Percentiles rank a stretch among this genome's conserved stretches.
These are phyloP conservation scores for Didymodactylos carnosus DNA, from an alignment of 2,888 invertebrate genomes.

Conservation along the genomic window DNA sequence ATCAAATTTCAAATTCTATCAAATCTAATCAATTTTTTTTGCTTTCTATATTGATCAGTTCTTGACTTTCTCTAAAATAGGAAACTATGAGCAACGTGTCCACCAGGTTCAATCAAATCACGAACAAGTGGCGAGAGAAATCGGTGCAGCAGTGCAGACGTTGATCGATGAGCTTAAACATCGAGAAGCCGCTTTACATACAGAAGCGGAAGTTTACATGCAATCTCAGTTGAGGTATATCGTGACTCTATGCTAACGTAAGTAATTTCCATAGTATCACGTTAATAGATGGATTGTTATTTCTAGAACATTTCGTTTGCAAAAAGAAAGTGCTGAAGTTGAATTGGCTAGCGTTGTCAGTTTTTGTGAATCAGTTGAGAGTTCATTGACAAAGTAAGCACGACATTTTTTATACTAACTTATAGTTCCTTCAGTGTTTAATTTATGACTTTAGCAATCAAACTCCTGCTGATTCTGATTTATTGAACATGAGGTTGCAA, in stretches of 20 bases:
- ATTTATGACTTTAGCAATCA: conserved; percentile 21
- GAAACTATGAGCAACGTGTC: conserved; percentile 15
- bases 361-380: conserved; percentile 54
- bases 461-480: conserved; percentile 22
- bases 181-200: conserved; percentile 43
- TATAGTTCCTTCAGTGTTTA: conserved; percentile 7
- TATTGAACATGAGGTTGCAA: conserved; percentile 19
- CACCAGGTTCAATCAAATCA: conserved; percentile 58
- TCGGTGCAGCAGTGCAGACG: conserved; percentile 41
- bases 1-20: not conserved
- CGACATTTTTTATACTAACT: too few species aligned
- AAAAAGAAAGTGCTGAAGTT: conserved; percentile 76
- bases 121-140: conserved; percentile 64
- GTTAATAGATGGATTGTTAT: not conserved
- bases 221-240: conserved; percentile 54
- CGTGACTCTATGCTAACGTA: conserved; percentile 22
- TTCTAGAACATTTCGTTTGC: conserved; percentile 46
- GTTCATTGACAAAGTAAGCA: conserved; percentile 1
- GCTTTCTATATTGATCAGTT: not conserved
- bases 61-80: not conserved
- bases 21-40: not conserved
- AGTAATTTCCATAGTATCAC: not conserved
- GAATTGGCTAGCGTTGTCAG: conserved; percentile 84
- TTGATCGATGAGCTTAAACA: conserved; percentile 33
- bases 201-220: conserved; percentile 60